These are phyloP conservation scores for Pontoporia blainvillei DNA, from an alignment of 2,113 vertebrate genomes.

Conservation along the genomic window DNA sequence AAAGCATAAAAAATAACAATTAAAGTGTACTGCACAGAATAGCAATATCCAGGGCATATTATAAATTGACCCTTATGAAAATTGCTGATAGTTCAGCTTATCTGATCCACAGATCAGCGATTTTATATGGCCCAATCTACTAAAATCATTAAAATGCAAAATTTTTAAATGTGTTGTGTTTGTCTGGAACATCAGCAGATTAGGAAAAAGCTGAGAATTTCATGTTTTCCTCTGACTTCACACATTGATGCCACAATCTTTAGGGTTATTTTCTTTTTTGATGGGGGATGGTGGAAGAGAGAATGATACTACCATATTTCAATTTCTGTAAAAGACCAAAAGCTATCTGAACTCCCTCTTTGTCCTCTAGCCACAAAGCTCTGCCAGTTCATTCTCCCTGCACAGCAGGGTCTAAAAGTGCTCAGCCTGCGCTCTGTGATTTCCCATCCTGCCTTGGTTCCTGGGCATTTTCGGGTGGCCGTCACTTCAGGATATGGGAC, in stretches of 20 bases:
- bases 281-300: neutral
- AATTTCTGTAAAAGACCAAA: neutral
- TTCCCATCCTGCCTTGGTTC: neutral
- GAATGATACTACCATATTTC: neutral
- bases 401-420: neutral
- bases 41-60: neutral
- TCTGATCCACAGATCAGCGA: slow-evolving; percentile 4
- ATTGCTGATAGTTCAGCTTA: slow-evolving; percentile 26
- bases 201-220: neutral
- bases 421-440: fast-evolving
- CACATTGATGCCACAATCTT: neutral
- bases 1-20: slow-evolving; percentile 26
- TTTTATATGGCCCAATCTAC: neutral
- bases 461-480: neutral
- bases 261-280: neutral
- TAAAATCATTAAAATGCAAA: slow-evolving; percentile 21
- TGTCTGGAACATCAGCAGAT: neutral
- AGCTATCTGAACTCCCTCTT: neutral
- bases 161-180: neutral
- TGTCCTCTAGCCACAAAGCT: neutral
- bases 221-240: neutral
- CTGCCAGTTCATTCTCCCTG: neutral
- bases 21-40: neutral
- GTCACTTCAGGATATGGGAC: neutral
- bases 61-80: slow-evolving; percentile 27